phyloP scores from a whole-genome alignment of 1,140 invertebrate species.

The Anastatus disparis region DNA sequence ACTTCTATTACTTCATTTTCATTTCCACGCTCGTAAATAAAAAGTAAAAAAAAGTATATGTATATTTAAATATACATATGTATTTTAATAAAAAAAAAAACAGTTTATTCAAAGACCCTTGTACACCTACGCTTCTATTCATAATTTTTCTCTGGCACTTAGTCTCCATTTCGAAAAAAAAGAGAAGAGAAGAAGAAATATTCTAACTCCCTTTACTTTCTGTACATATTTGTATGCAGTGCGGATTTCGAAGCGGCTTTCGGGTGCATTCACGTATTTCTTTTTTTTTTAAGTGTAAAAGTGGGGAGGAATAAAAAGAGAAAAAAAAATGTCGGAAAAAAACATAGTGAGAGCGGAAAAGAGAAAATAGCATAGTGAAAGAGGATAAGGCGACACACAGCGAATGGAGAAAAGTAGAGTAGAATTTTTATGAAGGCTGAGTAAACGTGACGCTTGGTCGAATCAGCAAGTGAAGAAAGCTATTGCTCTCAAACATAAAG shows the following conservation, averaged over 20 bases:
- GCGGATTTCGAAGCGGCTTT: slow-evolving; percentile 36
- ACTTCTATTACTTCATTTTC: too few species aligned
- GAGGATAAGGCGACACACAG: background rate
- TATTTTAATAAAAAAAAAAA: too few species aligned
- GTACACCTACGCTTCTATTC: background rate
- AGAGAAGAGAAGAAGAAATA: background rate
- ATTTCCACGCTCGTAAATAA: too few species aligned
- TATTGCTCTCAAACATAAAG: too few species aligned
- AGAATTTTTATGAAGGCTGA: slow-evolving; percentile 14
- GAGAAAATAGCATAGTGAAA: background rate
- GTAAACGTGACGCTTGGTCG: slow-evolving; percentile 1
- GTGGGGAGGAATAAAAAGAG: background rate
- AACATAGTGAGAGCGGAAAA: background rate
- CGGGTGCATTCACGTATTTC: slow-evolving; percentile 24
- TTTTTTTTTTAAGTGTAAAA: too few species aligned
- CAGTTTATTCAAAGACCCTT: background rate
- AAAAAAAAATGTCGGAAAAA: background rate
- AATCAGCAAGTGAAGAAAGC: background rate
- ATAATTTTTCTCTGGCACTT: background rate
- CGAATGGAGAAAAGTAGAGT: background rate
- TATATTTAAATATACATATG: too few species aligned
- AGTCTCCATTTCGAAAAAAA: background rate
- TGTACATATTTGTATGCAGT: slow-evolving; percentile 42
- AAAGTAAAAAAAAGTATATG: too few species aligned
- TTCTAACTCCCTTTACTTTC: too few species aligned